Conservation (phyloP, 64 coral and sea anemone genomes). For the Platygyra sinensis region DNA sequence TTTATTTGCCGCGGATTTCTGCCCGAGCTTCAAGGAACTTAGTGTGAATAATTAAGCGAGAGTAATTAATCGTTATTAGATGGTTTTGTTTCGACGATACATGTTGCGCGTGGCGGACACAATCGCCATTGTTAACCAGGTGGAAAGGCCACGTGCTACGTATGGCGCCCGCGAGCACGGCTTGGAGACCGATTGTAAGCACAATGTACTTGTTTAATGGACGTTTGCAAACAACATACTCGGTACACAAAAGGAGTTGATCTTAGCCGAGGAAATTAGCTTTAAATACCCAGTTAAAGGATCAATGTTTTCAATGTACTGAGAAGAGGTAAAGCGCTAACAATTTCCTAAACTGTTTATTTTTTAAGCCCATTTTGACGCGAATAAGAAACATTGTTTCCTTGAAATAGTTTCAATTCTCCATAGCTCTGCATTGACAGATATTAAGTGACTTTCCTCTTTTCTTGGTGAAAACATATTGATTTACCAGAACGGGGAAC, state of each 20-base stretch:
- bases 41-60: constrained; percentile 26
- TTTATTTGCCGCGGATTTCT: constrained; percentile 34
- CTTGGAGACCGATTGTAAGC: constrained; percentile 12
- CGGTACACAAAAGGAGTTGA: constrained; percentile 29
- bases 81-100: constrained; percentile 51
- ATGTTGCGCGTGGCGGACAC: constrained; percentile 48
- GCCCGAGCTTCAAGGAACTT: not conserved
- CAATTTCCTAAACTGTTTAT: constrained; percentile 8
- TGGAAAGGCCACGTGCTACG: constrained; percentile 22
- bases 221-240: constrained; percentile 39
- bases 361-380: not conserved
- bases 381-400: constrained; percentile 9
- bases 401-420: not conserved
- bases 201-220: constrained; percentile 33
- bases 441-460: not conserved
- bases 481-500: not conserved
- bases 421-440: not conserved
- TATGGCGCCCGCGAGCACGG: constrained; percentile 24
- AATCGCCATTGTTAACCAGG: constrained; percentile 49
- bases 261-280: constrained; percentile 26
- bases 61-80: constrained; percentile 47
- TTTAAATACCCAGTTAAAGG: constrained; percentile 26
- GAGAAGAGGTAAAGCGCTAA: constrained; percentile 1
- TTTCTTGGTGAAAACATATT: constrained; percentile 2
- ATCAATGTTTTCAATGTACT: constrained; percentile 14